A percentile compares a stretch with the other conserved stretches of the same genome.
phyloP scores from a whole-genome alignment of 2,113 vertebrate genomes.

The Rhinichthys klamathensis region DNA sequence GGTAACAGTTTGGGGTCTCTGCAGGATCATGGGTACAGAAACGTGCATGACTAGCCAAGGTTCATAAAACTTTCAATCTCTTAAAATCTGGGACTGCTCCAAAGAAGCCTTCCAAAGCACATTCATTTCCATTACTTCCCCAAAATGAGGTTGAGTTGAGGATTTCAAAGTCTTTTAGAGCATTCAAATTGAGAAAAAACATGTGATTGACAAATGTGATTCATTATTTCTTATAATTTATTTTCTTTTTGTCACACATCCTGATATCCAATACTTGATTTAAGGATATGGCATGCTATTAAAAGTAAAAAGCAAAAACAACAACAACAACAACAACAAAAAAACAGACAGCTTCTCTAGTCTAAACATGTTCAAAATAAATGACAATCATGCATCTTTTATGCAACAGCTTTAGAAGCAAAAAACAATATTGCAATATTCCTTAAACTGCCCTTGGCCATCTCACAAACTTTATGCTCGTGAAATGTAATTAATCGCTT shows the following conservation, averaged over 20 bases:
- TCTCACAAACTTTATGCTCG: not conserved
- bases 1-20: not conserved
- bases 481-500: conserved; percentile 22
- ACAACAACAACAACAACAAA: too few relatives aligned
- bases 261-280: not conserved
- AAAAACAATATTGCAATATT: not conserved
- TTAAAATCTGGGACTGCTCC: conserved; percentile 27
- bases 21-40: conserved; percentile 3
- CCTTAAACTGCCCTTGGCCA: conserved; percentile 17
- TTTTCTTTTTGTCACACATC: not conserved
- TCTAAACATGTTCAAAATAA: conserved; percentile 8
- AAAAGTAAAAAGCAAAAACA: not conserved
- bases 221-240: not conserved
- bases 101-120: not conserved
- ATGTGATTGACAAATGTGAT: not conserved
- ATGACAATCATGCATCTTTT: not conserved
- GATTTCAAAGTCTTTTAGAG: not conserved
- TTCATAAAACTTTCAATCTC: conserved; percentile 37
- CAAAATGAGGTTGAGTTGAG: not conserved
- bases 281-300: not conserved
- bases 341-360: not conserved
- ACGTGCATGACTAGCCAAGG: not conserved
- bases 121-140: not conserved
- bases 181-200: not conserved
- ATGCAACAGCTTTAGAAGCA: not conserved